Base-by-base conservation (phyloP, 1,140 invertebrate genomes). In the Saxidomus purpurata region DNA sequence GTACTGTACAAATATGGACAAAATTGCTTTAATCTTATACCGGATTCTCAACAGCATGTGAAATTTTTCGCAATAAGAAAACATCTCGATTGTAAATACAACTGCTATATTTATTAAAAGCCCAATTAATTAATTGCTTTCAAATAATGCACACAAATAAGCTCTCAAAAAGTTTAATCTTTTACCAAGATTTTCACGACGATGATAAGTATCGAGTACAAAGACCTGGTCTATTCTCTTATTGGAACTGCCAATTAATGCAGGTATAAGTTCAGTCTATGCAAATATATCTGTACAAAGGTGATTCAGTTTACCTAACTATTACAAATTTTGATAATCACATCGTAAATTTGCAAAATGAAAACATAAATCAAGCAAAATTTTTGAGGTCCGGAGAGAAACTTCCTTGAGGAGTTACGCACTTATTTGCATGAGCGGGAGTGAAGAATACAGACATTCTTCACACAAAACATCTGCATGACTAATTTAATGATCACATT, bases 351-450 rank as follows among this genome's bases (percentile, higher is more conserved):
- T 59, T 59, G 55, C 6, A 59, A 11, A 71, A 71, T 34, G 38
- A 17, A 22, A 71, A 38, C 67, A 71, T 71, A 71, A 71, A 71
- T 71, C 67, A 71, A 71, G 28, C 31, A 38, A 34, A 71, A n/a
- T n/a, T 31, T 38, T 71, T 71, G 34, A 71, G 28, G 34, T 22
- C 0, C 17, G 17, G 28, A 59, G 8, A 59, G 19, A 38, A 19
- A n/a, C 25, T 28, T 8, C 19, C 59, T 63, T 63, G 59, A n/a
- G 8, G 8, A 28, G 25, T n/a, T 8, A 63, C 28, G 59, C n/a
- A 28, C 59, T 28, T 28, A 11, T 28, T 63, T 43, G 43, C 43
- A 43, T 43, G 6, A 43, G 15, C n/a, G 43, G 6, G 4, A 43
- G 59, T 25, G 28, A 6, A 63, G n/a, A 63, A 63, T 55, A 55